A percentile compares a stretch with the other conserved stretches of the same genome.
phyloP scores from a whole-genome alignment of 1,140 invertebrate species.

The Saxidomus purpurata region DNA sequence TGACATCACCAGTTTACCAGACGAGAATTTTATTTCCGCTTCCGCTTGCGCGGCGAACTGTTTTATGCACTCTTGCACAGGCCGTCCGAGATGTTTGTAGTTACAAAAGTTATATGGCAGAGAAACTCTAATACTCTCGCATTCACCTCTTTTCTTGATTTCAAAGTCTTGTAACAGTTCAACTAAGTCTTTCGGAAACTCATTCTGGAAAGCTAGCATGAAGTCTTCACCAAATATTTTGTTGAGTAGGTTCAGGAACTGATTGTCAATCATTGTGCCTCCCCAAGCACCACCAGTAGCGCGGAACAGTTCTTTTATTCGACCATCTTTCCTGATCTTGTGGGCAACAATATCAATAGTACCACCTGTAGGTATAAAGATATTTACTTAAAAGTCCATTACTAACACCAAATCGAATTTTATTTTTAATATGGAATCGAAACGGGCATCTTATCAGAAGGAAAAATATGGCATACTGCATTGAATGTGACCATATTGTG shows the following conservation, averaged over 20 bases:
- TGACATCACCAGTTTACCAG: slow-evolving; percentile 82
- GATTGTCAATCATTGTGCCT: slow-evolving; percentile 82
- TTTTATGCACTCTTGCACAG: slow-evolving; percentile 82
- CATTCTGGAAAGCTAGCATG: slow-evolving; percentile 78
- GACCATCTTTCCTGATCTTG: slow-evolving; percentile 82
- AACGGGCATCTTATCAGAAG: too few relatives aligned
- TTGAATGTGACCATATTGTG: too few relatives aligned
- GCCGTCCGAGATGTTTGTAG: slow-evolving; percentile 79
- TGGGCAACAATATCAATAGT: slow-evolving; percentile 84
- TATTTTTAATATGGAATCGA: too few relatives aligned
- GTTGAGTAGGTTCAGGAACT: slow-evolving; percentile 80
- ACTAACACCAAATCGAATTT: too few relatives aligned
- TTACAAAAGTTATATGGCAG: slow-evolving; percentile 84
- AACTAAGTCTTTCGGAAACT: slow-evolving; percentile 82
- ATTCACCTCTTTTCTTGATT: slow-evolving; percentile 84
- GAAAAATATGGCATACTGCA: too few relatives aligned
- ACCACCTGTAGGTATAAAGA: slow-evolving; percentile 74
- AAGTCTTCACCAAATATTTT: slow-evolving; percentile 81
- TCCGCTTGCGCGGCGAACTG: slow-evolving; percentile 71
- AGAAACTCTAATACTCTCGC: slow-evolving; percentile 82
- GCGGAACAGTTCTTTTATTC: slow-evolving; percentile 81
- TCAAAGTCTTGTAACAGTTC: slow-evolving; percentile 85
- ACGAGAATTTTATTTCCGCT: slow-evolving; percentile 81
- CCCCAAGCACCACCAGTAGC: slow-evolving; percentile 85
- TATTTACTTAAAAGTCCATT: too few relatives aligned